Conservation (phyloP, 2,797 vertebrate species). For the Glossophaga mutica region DNA sequence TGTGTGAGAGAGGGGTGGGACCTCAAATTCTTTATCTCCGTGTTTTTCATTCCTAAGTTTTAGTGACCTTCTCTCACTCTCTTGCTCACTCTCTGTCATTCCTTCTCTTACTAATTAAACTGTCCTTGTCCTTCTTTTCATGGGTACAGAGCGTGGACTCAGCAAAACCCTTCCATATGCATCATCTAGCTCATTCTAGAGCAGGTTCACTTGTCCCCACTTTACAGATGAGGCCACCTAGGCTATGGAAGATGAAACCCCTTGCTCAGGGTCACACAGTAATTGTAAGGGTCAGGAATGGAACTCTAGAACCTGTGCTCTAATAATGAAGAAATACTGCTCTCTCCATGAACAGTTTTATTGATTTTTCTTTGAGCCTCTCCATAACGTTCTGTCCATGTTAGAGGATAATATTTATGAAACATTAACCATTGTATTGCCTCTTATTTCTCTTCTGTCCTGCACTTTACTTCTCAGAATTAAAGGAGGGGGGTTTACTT, state of each 20-base stretch:
- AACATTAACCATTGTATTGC: neutral
- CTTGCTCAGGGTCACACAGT: neutral
- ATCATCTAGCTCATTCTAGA: rapidly evolving
- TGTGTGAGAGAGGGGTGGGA: neutral
- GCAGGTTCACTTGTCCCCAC: neutral
- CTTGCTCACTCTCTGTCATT: neutral
- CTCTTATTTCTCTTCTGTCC: neutral
- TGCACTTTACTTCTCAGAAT: neutral
- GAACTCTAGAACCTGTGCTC: neutral
- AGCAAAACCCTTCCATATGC: rapidly evolving
- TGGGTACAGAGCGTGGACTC: rapidly evolving
- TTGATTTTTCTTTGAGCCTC: conserved; percentile 35
- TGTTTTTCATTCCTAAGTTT: neutral
- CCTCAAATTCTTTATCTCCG: neutral
- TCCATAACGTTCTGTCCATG: neutral
- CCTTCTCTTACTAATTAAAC: neutral
- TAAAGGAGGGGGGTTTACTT: neutral
- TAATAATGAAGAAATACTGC: conserved; percentile 33
- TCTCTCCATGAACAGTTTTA: conserved; percentile 19
- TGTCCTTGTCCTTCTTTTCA: neutral
- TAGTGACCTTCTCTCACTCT: neutral
- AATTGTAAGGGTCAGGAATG: neutral
- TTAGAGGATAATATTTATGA: neutral
- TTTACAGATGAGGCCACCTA: neutral
- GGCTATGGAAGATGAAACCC: neutral